Evolutionary conservation across 2,888 invertebrate genomes (phyloP).

Genomic region (Dinocampus coccinellae): DNA sequence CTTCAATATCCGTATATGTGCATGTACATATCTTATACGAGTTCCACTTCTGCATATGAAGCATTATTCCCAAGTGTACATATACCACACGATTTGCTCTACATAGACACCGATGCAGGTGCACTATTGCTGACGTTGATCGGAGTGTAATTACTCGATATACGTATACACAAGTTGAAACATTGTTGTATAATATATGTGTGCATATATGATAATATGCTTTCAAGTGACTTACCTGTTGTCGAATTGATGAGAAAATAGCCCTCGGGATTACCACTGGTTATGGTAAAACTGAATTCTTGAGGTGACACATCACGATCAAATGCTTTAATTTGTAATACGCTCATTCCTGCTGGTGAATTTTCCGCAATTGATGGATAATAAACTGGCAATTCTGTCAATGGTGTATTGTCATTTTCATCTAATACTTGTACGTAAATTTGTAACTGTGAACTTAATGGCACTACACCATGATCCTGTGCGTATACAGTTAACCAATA

Average conservation of each 20-base stretch:
- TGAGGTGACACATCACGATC: constrained; percentile 82
- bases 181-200: background rate
- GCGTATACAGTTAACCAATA: constrained; percentile 97
- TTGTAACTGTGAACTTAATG: constrained; percentile 84
- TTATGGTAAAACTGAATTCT: constrained; percentile 84
- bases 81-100: constrained; percentile 13
- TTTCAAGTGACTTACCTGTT: constrained; percentile 75
- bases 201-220: background rate
- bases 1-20: background rate
- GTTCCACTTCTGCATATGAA: constrained; percentile 11
- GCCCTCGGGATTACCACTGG: constrained; percentile 91
- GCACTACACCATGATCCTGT: constrained; percentile 91
- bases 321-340: constrained; percentile 81
- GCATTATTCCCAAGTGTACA: constrained; percentile 8
- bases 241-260: constrained; percentile 88
- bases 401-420: constrained; percentile 95
- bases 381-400: constrained; percentile 89
- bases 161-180: background rate
- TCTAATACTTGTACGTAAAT: constrained; percentile 88
- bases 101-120: background rate
- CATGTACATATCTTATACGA: background rate
- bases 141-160: background rate
- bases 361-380: constrained; percentile 85
- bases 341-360: constrained; percentile 79
- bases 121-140: constrained; percentile 12